Conservation (phyloP, 2,113 vertebrate genomes). For the Tylochromis polylepis region DNA sequence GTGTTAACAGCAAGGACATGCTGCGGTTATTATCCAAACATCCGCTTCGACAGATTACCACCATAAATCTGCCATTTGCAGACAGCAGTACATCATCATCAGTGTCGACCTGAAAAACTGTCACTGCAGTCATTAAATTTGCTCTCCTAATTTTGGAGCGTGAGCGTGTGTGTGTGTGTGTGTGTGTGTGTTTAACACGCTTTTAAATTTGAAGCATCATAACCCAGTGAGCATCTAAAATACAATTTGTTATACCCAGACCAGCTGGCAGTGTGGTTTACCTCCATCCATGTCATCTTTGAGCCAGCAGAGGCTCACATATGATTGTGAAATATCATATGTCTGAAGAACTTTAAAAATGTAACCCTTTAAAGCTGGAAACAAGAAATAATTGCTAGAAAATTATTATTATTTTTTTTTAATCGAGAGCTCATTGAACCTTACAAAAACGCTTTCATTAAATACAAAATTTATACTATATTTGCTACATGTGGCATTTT, state of each 20-base stretch:
- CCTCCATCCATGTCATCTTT: background rate
- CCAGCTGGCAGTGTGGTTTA: background rate
- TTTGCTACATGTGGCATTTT: background rate
- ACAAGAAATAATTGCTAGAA: background rate
- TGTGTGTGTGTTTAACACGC: background rate
- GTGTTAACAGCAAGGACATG: background rate
- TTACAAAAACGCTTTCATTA: background rate
- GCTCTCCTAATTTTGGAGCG: background rate
- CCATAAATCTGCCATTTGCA: background rate
- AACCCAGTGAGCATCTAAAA: background rate
- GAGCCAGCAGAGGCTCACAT: background rate
- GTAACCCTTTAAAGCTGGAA: background rate
- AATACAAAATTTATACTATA: background rate
- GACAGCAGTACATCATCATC: background rate
- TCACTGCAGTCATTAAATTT: background rate
- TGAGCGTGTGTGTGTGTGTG: too few relatives aligned
- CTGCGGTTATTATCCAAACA: background rate
- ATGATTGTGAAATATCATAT: background rate
- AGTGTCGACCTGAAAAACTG: background rate
- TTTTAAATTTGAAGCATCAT: background rate
- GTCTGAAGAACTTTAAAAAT: background rate
- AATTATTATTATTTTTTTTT: background rate
- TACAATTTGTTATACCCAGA: background rate
- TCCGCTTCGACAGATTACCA: background rate
- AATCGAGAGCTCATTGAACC: background rate